Base-by-base conservation (phyloP, 2,888 invertebrate species). In the Hemicrepidius hirtus region DNA sequence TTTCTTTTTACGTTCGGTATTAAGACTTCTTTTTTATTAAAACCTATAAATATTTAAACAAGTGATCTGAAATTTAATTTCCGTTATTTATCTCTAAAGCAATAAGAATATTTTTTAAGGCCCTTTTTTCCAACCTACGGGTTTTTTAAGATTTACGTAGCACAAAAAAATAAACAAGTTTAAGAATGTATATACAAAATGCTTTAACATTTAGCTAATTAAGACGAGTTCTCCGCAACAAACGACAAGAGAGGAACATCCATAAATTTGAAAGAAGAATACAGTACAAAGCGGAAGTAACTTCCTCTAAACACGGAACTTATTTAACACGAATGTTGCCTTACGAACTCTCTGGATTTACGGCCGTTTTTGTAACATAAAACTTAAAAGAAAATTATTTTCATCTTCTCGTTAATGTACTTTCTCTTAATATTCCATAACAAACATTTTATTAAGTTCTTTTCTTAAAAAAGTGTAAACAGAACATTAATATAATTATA, bases 231-330 rank as follows among this genome's bases (percentile, higher is more conserved):
- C 50, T 28, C 68, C 68, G 40, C 68, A 60, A 68, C 68, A 62
- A 68, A 68, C 50, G 60, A 62, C 68, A 68, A 60, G 60, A 68
- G 62, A 62, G 59, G 32, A 60, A 68, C 68, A 37, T 50, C 62
- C 60, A 68, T 68, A 68, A 68, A 68, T 68, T 68, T 68, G 60
- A 62, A 62, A 68, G 60, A 68, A 68, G 68, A 68, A 62, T 60
- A 59, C 68, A 37, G 40, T 41, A 62, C 37, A 44, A 49, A 60
- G 59, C 60, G 62, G 68, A 50, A 68, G 62, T 40, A 53, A 53
- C 68, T 68, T 60, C 50, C 60, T 40, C 49, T 67, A 49, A 62
- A 68, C 60, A 50, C 49, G 67, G 60, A 68, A 68, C 68, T 62
- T 68, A 68, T 68, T 68, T 68, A 68, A 60, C 50, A 60, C 59